Percentiles rank a stretch among this genome's conserved stretches.
These are phyloP conservation scores for Drosophila testacea DNA, from an alignment of 2,888 invertebrate genomes.

Conservation along the genomic window DNA sequence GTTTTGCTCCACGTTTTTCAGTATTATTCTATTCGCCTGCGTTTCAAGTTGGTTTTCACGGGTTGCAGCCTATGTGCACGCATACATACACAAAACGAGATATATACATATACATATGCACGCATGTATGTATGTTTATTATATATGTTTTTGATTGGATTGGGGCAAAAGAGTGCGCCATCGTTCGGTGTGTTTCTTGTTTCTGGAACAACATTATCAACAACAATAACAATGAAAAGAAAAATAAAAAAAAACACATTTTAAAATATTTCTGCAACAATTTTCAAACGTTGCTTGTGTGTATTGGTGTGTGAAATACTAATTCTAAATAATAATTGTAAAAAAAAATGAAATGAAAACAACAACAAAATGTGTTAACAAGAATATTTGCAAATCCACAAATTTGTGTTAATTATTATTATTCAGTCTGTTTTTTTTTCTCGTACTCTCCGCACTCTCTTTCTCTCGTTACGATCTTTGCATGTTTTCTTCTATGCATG, in stretches of 20 bases:
- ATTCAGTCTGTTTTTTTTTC: constrained; percentile 39
- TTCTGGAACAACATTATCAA: constrained; percentile 40
- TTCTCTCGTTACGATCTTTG: constrained; percentile 39
- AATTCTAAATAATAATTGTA: constrained; percentile 42
- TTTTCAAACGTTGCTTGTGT: constrained; percentile 41
- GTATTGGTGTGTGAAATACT: constrained; percentile 38
- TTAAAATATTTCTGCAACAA: constrained; percentile 48
- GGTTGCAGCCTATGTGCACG: constrained; percentile 47
- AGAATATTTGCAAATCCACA: constrained; percentile 53
- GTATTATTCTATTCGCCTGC: constrained; percentile 77
- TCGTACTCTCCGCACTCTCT: constrained; percentile 23
- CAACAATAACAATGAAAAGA: constrained; percentile 23
- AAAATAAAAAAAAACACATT: constrained; percentile 31
- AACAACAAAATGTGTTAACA: constrained; percentile 53
- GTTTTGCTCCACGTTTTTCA: constrained; percentile 56
- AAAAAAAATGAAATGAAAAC: constrained; percentile 33
- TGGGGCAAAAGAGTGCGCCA: constrained; percentile 60
- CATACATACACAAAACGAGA: constrained; percentile 46
- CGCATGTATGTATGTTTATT: constrained; percentile 59
- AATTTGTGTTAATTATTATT: constrained; percentile 67
- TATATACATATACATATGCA: constrained; percentile 28
- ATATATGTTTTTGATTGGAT: constrained; percentile 70
- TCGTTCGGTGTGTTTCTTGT: constrained; percentile 56
- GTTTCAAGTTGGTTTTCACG: constrained; percentile 65
- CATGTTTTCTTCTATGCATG: constrained; percentile 12